Evolutionary conservation across 2,797 vertebrate genomes (phyloP).

Genomic region (Botia almorhae): DNA sequence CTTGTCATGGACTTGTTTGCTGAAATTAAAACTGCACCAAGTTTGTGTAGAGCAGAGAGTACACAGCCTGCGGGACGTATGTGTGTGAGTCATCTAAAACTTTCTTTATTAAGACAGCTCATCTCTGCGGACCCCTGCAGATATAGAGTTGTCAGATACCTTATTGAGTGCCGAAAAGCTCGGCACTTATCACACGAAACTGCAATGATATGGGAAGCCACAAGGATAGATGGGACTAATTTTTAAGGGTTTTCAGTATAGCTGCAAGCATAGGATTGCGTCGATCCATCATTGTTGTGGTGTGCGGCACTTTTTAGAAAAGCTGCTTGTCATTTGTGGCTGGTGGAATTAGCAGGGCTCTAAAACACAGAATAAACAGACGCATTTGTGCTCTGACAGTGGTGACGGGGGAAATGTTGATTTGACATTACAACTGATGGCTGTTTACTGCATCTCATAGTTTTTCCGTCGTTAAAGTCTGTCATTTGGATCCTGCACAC

Average conservation of each 20-base stretch:
- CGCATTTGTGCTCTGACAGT: constrained; percentile 23
- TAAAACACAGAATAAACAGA: constrained; percentile 40
- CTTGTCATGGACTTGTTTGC: constrained; percentile 27
- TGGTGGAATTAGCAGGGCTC: constrained; percentile 33
- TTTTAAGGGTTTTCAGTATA: constrained; percentile 64
- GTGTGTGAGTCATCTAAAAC: constrained; percentile 66
- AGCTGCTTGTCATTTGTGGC: constrained; percentile 1
- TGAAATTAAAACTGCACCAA: constrained; percentile 29
- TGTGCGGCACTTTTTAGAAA: constrained; percentile 21
- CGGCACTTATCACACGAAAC: constrained; percentile 52
- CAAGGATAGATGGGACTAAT: constrained; percentile 69
- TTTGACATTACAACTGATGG: constrained; percentile 35
- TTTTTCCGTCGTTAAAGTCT: constrained; percentile 15
- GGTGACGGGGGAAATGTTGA: constrained; percentile 19
- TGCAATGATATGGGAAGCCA: constrained; percentile 58
- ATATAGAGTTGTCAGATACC: constrained; percentile 66
- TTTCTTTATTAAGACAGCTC: constrained; percentile 60
- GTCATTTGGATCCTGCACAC: constrained; percentile 19
- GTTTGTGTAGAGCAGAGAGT: constrained; percentile 23
- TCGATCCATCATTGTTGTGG: constrained; percentile 63
- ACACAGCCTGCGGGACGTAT: constrained; percentile 54
- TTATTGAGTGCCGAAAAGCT: constrained; percentile 66
- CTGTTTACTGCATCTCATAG: constrained; percentile 5
- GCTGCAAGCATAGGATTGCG: constrained; percentile 52
- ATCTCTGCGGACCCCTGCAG: constrained; percentile 48